phyloP scores from a whole-genome alignment of 2,888 invertebrate species.

The Panopea generosa region DNA sequence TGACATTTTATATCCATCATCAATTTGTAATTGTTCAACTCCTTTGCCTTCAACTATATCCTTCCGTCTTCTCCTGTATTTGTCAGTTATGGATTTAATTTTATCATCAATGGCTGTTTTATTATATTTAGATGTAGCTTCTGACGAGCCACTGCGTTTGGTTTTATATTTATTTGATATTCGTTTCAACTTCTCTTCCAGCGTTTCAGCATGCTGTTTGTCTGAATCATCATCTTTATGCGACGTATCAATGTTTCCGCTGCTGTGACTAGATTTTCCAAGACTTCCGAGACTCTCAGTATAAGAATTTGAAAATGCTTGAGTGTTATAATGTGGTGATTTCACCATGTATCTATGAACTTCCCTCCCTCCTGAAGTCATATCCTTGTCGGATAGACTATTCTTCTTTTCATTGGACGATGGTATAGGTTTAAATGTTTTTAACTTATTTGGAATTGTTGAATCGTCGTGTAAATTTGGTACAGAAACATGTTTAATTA shows the following conservation, averaged over 20 bases:
- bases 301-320: background rate
- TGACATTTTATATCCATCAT: too few species aligned
- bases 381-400: conserved; percentile 51
- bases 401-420: conserved; percentile 10
- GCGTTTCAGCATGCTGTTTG: conserved; percentile 8
- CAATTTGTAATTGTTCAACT: background rate
- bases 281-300: background rate
- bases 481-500: too few species aligned
- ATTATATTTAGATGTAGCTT: background rate
- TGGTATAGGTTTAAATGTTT: conserved; percentile 43
- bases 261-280: background rate
- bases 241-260: background rate
- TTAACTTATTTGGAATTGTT: background rate
- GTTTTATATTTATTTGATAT: conserved; percentile 49
- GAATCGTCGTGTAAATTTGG: too few species aligned
- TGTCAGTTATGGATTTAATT: conserved; percentile 42
- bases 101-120: conserved; percentile 24
- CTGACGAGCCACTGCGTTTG: conserved; percentile 9
- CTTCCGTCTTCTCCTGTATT: conserved; percentile 42
- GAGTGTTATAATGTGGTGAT: conserved; percentile 18
- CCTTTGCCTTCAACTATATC: conserved; percentile 49
- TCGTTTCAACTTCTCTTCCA: conserved; percentile 36
- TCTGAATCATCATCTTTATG: background rate
- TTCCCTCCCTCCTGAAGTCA: conserved; percentile 59
- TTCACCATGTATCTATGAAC: conserved; percentile 27